These are phyloP conservation scores for Merodon equestris DNA, from an alignment of 2,888 invertebrate genomes.

Conservation along the genomic window DNA sequence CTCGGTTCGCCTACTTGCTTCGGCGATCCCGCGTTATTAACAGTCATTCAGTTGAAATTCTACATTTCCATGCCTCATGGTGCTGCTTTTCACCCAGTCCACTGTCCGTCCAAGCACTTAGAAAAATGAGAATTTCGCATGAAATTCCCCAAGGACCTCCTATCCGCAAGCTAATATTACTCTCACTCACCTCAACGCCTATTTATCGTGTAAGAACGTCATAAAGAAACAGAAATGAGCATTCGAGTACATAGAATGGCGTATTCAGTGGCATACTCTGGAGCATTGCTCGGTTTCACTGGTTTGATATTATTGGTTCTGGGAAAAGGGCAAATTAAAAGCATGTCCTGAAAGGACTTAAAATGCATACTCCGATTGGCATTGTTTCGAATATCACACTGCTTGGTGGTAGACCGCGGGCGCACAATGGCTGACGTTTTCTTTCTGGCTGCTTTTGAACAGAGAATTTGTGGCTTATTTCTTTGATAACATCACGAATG, in stretches of 20 bases:
- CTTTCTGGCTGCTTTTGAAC: slow-evolving; percentile 50
- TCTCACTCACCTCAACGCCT: slow-evolving; percentile 47
- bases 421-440: slow-evolving; percentile 44
- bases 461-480: slow-evolving; percentile 12
- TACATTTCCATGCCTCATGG: slow-evolving; percentile 6
- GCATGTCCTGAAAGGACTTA: slow-evolving; percentile 28
- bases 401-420: slow-evolving; percentile 12
- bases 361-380: slow-evolving; percentile 31
- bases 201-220: slow-evolving; percentile 20
- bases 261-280: slow-evolving; percentile 16
- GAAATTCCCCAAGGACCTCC: slow-evolving; percentile 56
- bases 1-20: neutral
- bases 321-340: slow-evolving; percentile 45
- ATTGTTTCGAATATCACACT: slow-evolving; percentile 42
- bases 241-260: slow-evolving; percentile 7
- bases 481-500: too few relatives aligned
- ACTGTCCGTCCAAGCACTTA: slow-evolving; percentile 34
- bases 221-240: neutral
- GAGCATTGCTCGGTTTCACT: slow-evolving; percentile 6
- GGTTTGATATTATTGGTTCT: slow-evolving; percentile 18
- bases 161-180: slow-evolving; percentile 55
- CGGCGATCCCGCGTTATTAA: slow-evolving; percentile 3
- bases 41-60: neutral
- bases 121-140: slow-evolving; percentile 34
- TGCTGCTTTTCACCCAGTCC: slow-evolving; percentile 2